Base-by-base conservation (phyloP, 2,888 invertebrate genomes). In the Andricus curvator region DNA sequence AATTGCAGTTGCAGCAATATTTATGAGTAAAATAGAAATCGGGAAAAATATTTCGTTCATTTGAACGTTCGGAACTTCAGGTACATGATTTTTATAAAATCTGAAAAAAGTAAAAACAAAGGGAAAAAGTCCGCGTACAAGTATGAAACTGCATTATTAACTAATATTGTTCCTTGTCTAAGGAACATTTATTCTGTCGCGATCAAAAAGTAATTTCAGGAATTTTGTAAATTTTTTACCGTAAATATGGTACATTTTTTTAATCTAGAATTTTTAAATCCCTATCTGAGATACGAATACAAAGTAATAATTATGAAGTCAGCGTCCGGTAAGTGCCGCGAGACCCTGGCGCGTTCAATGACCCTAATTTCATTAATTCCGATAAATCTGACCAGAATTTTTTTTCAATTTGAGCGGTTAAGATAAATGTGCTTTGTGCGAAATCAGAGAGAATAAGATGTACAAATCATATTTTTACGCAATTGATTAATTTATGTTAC, bases 281-380 rank as follows among this genome's bases (percentile, higher is more conserved):
- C 2, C 6, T 22, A 62, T 25, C 62, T 29, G 17, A 17, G 15
- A 29, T 11, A 64, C 22, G 29, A 64, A 29, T 64, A 64, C 6
- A 29, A 25, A 64, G 25, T 64, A 64, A 29, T 64, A 37, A 37
- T 37, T 37, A 60, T 60, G 60, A 29, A 17, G 25, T 5, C 15
- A 25, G 64, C 22, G 29, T 29, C 25, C 64, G 64, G 25, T 17
- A 68, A 68, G 8, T 68, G 48, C 44, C 17, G 44, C 48, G 44
- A 44, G 68, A 44, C 68, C 44, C 44, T 41, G 44, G 48, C 48
- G 48, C 44, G 68, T 44, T 68, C 68, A 68, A 68, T 68, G 68
- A 68, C 44, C 48, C 68, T 68, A 48, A 68, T 68, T 68, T 68
- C 48, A 68, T 68, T 48, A 68, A 68, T 68, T 68, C 68, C 48